phyloP scores from a whole-genome alignment of 2,888 invertebrate species.

The Dryocosmus kuriphilus region DNA sequence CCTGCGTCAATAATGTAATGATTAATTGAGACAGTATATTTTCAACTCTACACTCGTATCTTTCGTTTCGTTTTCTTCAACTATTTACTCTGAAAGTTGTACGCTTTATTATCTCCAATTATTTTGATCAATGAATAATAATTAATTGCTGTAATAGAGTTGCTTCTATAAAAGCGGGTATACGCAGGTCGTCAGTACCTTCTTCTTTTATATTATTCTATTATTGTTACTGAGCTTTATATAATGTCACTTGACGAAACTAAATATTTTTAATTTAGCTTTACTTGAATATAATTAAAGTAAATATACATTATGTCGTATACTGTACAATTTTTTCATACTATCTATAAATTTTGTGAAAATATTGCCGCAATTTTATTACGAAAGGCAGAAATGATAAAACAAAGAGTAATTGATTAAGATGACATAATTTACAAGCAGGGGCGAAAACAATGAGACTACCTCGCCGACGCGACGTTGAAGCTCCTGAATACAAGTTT shows the following conservation, averaged over 20 bases:
- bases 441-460: not conserved
- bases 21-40: not conserved
- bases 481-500: constrained; percentile 33
- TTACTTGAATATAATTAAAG: too few relatives aligned
- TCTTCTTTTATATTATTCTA: not conserved
- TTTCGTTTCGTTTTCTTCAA: not conserved
- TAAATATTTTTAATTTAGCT: not conserved
- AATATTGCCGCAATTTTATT: not conserved
- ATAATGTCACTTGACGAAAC: not conserved
- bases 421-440: not conserved
- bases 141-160: not conserved
- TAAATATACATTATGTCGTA: too few relatives aligned
- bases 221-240: not conserved
- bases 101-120: not conserved
- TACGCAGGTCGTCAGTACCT: not conserved
- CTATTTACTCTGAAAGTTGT: not conserved
- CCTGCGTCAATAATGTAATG: not conserved
- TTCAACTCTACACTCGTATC: not conserved
- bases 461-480: not conserved
- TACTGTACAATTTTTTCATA: too few relatives aligned
- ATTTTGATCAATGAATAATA: not conserved
- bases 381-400: not conserved
- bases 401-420: not conserved
- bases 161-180: not conserved
- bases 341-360: not conserved